phyloP scores from a whole-genome alignment of 2,113 vertebrate genomes.

The Saccopteryx bilineata region DNA sequence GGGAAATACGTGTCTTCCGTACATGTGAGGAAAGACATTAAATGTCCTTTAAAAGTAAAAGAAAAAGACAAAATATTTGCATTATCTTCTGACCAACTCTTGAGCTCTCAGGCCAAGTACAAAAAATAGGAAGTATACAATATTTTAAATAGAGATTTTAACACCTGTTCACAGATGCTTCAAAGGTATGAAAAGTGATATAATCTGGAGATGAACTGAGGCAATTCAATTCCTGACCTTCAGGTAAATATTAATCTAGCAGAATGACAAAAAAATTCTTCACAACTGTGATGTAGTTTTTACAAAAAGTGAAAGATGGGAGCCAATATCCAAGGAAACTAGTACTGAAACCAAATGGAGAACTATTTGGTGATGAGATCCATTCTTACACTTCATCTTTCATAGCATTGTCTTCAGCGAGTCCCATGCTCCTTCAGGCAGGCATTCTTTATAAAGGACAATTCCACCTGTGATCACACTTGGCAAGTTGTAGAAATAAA shows the following conservation, averaged over 20 bases:
- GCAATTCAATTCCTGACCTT: neutral
- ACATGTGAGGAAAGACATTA: neutral
- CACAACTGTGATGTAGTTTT: neutral
- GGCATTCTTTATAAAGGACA: neutral
- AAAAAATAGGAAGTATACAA: constrained; percentile 3
- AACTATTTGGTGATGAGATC: neutral
- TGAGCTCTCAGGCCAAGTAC: constrained; percentile 11
- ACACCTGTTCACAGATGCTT: neutral
- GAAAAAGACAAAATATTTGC: neutral
- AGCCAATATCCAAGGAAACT: neutral
- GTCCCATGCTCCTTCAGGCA: neutral
- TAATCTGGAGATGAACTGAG: neutral
- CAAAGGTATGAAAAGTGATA: neutral
- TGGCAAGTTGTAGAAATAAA: neutral
- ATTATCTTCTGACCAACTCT: neutral
- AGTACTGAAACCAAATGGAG: neutral
- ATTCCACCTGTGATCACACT: neutral
- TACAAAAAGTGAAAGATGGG: neutral
- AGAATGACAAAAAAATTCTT: constrained; percentile 11
- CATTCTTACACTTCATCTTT: neutral
- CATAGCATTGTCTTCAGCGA: neutral
- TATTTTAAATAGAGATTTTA: neutral
- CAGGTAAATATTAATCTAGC: constrained; percentile 1
- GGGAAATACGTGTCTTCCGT: neutral
- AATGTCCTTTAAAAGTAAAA: neutral